Base-by-base conservation (phyloP, 1,140 invertebrate genomes). In the Stegodyphus dumicola region DNA sequence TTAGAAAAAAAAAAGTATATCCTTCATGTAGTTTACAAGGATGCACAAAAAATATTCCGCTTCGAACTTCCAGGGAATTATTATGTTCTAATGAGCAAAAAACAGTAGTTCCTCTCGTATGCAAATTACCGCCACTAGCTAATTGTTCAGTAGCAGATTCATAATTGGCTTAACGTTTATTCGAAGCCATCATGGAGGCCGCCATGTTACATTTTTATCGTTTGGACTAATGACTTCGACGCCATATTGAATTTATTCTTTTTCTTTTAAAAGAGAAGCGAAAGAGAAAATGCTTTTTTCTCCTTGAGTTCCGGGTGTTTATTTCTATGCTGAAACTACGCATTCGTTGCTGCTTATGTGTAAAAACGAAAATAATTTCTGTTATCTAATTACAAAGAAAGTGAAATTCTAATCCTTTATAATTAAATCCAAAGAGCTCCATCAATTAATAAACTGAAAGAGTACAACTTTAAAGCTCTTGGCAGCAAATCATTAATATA, bases 51-150 rank as follows among this genome's bases (percentile, higher is more conserved):
- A 71, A 71, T 6, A 60, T 11, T 11, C 56, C 15, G 0, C 9
- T 5, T 60, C 9, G 15, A 60, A 60, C 9, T 60, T 52, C 73
- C 54, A 7, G 70, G 48, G 53, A 56, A 81, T 66, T 66, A 81
- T 81, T 64, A 71, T 81, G 78, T 73, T n/a, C 53, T 81, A 73
- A 81, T 64, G 33, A 81, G 69, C n/a, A 64, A 81, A 81, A 81
- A 78, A 54, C 49, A 33, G 11, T 69, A 79, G 77, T 70, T 70
- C 54, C 18, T 33, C 53, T 70, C 51, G 53, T 51, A 81, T 73
- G 69, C 56, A 81, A 81, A 81, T 71, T 81, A 73, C 53, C 53
- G 54, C 78, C 33, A 73, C 18, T 73, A 81, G 78, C 69, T 81
- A 81, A 81, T 81, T 81, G 67, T 81, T 69, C 48, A 73, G 66